Base-by-base conservation (phyloP, 2,113 vertebrate genomes). In the Bubo blakistoni region DNA sequence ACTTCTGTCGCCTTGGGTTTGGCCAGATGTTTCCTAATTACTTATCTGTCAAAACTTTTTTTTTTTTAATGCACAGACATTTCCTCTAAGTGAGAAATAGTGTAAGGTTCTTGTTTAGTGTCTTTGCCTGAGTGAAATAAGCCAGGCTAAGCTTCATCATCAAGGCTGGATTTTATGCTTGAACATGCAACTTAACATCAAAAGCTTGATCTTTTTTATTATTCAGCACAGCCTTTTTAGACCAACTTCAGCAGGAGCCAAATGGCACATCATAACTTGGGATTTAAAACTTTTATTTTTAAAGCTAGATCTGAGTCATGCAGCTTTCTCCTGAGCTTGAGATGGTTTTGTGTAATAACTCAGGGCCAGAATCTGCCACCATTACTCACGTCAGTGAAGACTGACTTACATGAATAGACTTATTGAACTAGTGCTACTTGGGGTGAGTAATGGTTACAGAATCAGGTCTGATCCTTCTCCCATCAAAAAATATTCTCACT, bases 21-120 rank as follows among this genome's bases (percentile, higher is more conserved):
- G 83, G 91, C 97, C 93, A 97, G 96, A 93, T 96, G 97, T 96
- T 97, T 93, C 94, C 86, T 94, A 96, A 96, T 97, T 97, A 96
- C 87, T 97, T 97, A 96, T 95, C 93, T 93, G 91, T 94, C 94
- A 95, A 93, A 82, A 62, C 21, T 57, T 49, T 62, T 30, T n/a
- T 19, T 59, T 40, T 69, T 89, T 86, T 77, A 93, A 74, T 73
- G 49, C 55, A 74, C 78, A 95, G 85, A 72, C 80, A 95, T 97
- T 97, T 97, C 92, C 94, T 95, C 49, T 95, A 96, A 96, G 90
- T 90, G 90, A 91, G 66, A 91, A 96, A 78, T 42, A 78, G 63
- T 26, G 32, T 73, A 92, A 92, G 84, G 88, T 66, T 93, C 95
- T 97, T 84, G 88, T 90, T 92, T 69, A 82, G 58, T 67, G 61